Evolutionary conservation across 2,797 vertebrate genomes (phyloP), one percentile per base, ranked within the genome.

Genomic region (Oreochromis mossambicus): DNA sequence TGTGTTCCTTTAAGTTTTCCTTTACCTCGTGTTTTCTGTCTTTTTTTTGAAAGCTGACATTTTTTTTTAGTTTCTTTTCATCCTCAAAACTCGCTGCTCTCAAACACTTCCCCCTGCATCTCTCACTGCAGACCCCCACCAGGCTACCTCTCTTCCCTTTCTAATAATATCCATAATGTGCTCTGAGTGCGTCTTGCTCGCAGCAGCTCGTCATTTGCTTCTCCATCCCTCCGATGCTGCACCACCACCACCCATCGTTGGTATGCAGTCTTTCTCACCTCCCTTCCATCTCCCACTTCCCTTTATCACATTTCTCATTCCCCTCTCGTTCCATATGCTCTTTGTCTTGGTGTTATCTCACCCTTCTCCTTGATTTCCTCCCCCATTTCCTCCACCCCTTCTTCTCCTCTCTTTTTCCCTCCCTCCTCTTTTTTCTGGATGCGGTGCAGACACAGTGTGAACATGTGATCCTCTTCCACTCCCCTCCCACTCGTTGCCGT

Each of bases 101-200:
- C 63, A 50, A 10, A 48, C 32, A 43, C 21, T 21, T 5, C 54
- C 26, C 34, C 51, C 52, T 19, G 29, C 50, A 66, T 63, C 68
- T 32, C 63, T 43, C 82, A 75, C 41, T 5, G 15, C 86, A 80
- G 73, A 54, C 48, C 68, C 68, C 66, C 41, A 73, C 41, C 68
- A 73, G 41, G 41, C 41, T 73, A 73, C 41, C 91, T 92, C 91
- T 84, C 84, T 89, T 85, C 66, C 90, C 86, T 17, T 83, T 93
- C 94, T 94, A 94, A 94, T 93, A 93, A 93, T 94, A 95, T 91
- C 87, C 78, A 63, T 92, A 93, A 93, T 92, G 90, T 93, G 90
- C 91, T 92, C 89, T 92, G 91, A 86, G 89, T 88, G 82, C 79
- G 89, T 89, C 88, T 92, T 9, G 68, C 90, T 94, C 1, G 29